Evolutionary conservation across 2,797 vertebrate genomes (phyloP), one percentile per base, ranked within the genome.

Genomic region (Ctenosaura bakeri): DNA sequence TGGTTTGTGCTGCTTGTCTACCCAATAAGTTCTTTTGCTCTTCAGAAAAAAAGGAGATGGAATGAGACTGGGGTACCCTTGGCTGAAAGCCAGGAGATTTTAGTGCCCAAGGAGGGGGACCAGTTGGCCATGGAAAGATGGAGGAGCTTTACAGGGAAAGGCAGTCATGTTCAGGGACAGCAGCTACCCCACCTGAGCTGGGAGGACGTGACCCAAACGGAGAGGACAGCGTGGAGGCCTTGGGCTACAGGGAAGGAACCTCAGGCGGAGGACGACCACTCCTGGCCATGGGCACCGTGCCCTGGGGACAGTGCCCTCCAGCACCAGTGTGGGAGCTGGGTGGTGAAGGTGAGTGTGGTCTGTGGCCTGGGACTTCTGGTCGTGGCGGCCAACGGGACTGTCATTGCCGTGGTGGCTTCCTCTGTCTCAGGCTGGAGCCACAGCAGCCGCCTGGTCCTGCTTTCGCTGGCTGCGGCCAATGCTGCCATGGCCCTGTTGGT

Each of bases 351-450:
- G 0, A 92, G 94, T 74, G 94, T 98, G 1, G 97, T 98, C 52
- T 91, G 97, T 32, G 93, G 94, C 1, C 69, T 98, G 95, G 98
- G 98, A 8, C 95, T 96, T 16, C 95, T 98, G 95, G 97, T 98
- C 92, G 97, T 97, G 35, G 73, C 98, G 93, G 98, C 98, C 26
- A 98, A 98, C 46, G 94, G 97, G 6, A 97, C 98, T 6, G 98
- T 98, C 78, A 95, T 98, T 22, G 90, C 97, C 56, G 98, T 98
- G 16, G 98, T 98, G 38, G 94, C 97, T n/a, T 98, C 98, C 0
- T 97, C 98, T 0, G 98, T 98, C 81, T 96, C 97, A 0, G 98
- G 98, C 2, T 98, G 98, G 98, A 98, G 98, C 0, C 96, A 97
- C 74, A 98, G 98, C 95, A 98, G 98, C 6, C 96, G 98, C 9